Conservation (phyloP, 2,797 vertebrate genomes). For the Masticophis lateralis region DNA sequence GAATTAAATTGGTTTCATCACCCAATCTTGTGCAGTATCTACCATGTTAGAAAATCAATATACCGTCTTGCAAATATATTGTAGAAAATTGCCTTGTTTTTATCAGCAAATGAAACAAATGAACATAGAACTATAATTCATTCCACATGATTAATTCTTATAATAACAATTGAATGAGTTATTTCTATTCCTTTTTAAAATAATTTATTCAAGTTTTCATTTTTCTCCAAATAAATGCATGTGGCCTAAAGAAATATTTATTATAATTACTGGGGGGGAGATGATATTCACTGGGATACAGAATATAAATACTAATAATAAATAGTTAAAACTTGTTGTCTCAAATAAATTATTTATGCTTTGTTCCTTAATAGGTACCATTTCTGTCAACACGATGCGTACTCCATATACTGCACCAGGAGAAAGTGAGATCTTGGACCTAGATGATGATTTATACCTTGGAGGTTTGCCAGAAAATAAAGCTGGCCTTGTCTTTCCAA, state of each 20-base stretch:
- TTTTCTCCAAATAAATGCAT: neutral
- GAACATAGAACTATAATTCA: neutral
- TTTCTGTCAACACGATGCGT: conserved; percentile 93
- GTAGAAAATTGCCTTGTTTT: neutral
- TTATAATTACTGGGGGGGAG: neutral
- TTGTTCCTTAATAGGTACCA: conserved; percentile 80
- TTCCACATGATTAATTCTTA: neutral
- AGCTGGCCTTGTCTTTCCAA: conserved; percentile 90
- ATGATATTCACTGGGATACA: neutral
- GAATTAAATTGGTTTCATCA: neutral
- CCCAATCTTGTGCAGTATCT: neutral
- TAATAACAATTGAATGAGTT: neutral
- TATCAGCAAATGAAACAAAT: neutral
- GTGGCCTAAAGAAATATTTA: neutral
- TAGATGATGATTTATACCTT: conserved; percentile 94
- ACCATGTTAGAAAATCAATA: neutral
- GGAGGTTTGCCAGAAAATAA: conserved; percentile 96
- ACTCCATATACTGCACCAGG: conserved; percentile 93
- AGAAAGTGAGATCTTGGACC: conserved; percentile 95
- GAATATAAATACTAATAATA: neutral
- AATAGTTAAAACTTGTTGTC: neutral
- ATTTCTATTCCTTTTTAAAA: too few species aligned
- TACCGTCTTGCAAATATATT: neutral
- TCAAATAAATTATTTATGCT: neutral
- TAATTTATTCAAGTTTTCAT: neutral